Percentiles rank a stretch among this genome's conserved stretches.
Conservation (phyloP, 2,888 invertebrate genomes). For the Lamellibrachia columna region DNA sequence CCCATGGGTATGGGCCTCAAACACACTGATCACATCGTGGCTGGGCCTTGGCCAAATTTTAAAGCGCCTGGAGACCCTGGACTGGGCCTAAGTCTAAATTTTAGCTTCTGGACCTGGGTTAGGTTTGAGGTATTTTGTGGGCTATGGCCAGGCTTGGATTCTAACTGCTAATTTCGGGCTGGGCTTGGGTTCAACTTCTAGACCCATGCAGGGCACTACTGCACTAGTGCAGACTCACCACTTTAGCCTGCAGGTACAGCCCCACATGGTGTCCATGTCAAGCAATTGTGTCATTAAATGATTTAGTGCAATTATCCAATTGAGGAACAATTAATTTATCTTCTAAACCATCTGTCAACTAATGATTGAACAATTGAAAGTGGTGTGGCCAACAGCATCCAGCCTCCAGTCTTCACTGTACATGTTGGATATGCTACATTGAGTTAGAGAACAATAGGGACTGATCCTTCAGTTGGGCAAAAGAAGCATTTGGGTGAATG, state of each 20-base stretch:
- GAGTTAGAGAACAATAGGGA: not conserved
- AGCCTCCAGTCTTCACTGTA: not conserved
- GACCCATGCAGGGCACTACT: too few relatives aligned
- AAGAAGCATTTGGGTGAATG: not conserved
- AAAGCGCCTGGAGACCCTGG: too few relatives aligned
- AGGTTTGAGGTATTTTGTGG: too few relatives aligned
- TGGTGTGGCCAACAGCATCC: not conserved
- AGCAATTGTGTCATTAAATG: not conserved
- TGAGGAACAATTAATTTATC: conserved; percentile 9
- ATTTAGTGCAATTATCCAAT: conserved; percentile 3
- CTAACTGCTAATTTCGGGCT: too few relatives aligned
- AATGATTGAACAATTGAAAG: not conserved
- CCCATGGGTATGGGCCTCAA: too few relatives aligned
- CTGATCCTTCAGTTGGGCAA: not conserved
- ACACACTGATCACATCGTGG: too few relatives aligned
- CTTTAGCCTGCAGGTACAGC: not conserved
- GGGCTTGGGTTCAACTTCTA: too few relatives aligned
- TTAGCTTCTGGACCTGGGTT: too few relatives aligned
- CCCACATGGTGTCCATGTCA: not conserved
- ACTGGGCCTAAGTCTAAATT: too few relatives aligned
- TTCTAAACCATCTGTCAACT: not conserved
- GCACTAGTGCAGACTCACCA: not conserved
- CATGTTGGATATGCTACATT: not conserved
- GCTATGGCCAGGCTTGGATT: too few relatives aligned
- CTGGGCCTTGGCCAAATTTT: too few relatives aligned